Base-by-base conservation (phyloP, 2,113 vertebrate genomes). In the Trochalopteron elliotii region DNA sequence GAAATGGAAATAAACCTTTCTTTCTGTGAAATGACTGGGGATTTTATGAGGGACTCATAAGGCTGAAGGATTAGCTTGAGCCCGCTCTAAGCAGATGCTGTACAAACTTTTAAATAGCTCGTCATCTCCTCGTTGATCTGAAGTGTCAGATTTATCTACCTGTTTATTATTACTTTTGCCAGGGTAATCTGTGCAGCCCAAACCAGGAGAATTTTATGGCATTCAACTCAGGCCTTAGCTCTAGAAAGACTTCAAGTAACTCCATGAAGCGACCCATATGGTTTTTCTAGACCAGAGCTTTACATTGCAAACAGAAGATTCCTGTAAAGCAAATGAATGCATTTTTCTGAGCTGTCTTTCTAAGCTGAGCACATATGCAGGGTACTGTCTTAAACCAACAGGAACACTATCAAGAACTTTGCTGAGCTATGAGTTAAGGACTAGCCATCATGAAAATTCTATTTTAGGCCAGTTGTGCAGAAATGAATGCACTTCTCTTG, bases 1-100 rank as follows among this genome's bases (percentile, higher is more conserved):
- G 70, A 79, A 96, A 81, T 33, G 15, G 89, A 97, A 96, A 92
- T 52, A 86, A 96, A 93, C 76, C 44, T 25, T 57, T 27, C 33
- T 56, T 87, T 75, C 79, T 5, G 1, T 44, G 64, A 83, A 94
- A 63, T 61, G 56, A 68, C 60, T 45, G 40, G 21, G 53, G 80
- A 94, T 92, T 92, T 89, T 71, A 83, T 3, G 20, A 83, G 45
- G 16, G 23, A 70, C 49, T 78, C 4, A 2, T 21, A 75, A 89
- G 44, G 50, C 74, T 85, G 53, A 52, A 90, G 56, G 53, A 95
- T 81, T 75, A 88, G 40, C 31, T 45, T 72, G 31, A 86, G 40
- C n/a, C 23, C 12, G 4, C 64, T 83, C 52, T 23, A 67, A 72
- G 75, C 42, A 27, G 7, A 59, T 2, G 12, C 35, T 72, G 39